Percentiles rank a stretch among this genome's conserved stretches.
Conservation (phyloP, 2,113 vertebrate genomes). For the Nettapus auritus region DNA sequence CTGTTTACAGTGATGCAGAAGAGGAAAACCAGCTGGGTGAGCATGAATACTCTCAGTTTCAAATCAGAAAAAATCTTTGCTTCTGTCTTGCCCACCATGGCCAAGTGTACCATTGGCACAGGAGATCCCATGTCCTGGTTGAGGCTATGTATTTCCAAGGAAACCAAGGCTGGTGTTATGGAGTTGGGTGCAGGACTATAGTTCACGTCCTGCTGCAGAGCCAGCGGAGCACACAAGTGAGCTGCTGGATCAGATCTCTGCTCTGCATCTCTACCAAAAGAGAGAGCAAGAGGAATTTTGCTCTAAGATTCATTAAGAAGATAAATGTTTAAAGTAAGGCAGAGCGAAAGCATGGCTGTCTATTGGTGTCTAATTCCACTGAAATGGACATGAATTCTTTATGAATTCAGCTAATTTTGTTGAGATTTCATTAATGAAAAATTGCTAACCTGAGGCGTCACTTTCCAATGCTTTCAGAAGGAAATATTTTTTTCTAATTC, state of each 20-base stretch:
- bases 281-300: background rate
- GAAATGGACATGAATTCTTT: background rate
- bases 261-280: background rate
- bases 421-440: background rate
- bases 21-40: background rate
- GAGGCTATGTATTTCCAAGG: background rate
- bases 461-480: background rate
- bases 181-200: background rate
- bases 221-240: background rate
- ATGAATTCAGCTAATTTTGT: background rate
- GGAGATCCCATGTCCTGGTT: background rate
- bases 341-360: accelerated
- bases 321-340: background rate
- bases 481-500: background rate
- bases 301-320: background rate
- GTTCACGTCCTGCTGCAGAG: background rate
- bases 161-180: background rate
- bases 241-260: background rate
- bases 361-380: background rate
- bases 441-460: background rate
- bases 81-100: background rate
- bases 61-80: background rate
- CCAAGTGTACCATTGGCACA: background rate
- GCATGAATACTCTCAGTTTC: background rate
- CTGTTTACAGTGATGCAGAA: background rate